Percentiles rank a stretch among this genome's conserved stretches.
phyloP scores from a whole-genome alignment of 2,797 vertebrate species.

The Mormyrus hasselquistii region DNA sequence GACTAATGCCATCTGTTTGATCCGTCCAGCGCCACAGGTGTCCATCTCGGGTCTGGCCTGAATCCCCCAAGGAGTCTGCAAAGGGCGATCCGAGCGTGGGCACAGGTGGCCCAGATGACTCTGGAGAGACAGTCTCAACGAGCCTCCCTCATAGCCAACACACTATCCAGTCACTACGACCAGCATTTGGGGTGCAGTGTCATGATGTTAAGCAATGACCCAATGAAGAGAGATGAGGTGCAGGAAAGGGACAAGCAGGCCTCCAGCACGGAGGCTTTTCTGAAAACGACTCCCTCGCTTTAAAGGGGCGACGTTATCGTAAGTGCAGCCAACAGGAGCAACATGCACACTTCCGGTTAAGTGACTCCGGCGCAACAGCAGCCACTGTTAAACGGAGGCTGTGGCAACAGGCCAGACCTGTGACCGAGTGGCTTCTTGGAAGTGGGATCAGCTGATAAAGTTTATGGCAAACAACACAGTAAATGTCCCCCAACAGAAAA shows the following conservation, averaged over 20 bases:
- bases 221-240: background rate
- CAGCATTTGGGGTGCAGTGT: background rate
- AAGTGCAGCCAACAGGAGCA: background rate
- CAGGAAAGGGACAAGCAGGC: background rate
- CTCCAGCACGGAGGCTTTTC: background rate
- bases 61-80: conserved; percentile 28
- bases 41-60: background rate
- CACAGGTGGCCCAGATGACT: conserved; percentile 45
- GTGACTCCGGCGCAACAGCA: background rate
- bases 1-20: conserved; percentile 46
- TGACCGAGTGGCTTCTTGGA: conserved; percentile 22
- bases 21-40: conserved; percentile 38
- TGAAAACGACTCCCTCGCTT: background rate
- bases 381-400: background rate
- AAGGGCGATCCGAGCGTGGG: conserved; percentile 29
- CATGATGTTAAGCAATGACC: background rate
- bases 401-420: conserved; percentile 30
- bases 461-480: conserved; percentile 13
- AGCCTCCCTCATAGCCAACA: conserved; percentile 27
- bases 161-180: background rate
- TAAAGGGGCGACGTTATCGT: no score
- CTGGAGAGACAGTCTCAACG: conserved; percentile 27
- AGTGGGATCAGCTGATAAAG: conserved; percentile 36
- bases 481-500: conserved; percentile 16
- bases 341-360: background rate